A percentile compares a stretch with the other conserved stretches of the same genome.
Evolutionary conservation across 2,797 vertebrate species (phyloP).

Genomic region (Thunnus albacares): DNA sequence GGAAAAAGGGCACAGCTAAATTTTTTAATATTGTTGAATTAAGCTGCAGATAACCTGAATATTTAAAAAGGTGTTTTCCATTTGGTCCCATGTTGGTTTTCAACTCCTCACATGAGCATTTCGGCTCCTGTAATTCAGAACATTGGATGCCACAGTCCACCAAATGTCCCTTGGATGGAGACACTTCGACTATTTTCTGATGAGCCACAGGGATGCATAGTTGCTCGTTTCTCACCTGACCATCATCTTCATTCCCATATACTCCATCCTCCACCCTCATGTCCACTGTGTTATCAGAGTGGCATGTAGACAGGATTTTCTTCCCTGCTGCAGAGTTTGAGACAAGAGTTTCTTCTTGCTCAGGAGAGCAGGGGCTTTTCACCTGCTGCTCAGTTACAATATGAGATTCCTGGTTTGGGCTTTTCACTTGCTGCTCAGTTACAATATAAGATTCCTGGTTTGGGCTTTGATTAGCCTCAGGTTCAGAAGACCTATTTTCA

Average conservation of each 20-base stretch:
- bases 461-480: conserved; percentile 52
- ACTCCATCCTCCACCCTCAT: not conserved
- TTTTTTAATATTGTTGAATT: fast-evolving
- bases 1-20: not conserved
- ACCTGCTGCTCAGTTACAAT: not conserved
- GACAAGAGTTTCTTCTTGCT: not conserved
- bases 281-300: not conserved
- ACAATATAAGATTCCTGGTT: conserved; percentile 13
- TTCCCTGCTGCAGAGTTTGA: not conserved
- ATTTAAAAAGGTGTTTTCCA: conserved; percentile 2
- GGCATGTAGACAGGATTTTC: not conserved
- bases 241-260: not conserved
- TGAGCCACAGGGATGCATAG: not conserved
- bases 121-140: not conserved
- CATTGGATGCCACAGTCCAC: conserved; percentile 72
- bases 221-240: not conserved
- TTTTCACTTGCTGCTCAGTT: conserved; percentile 10
- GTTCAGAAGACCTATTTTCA: conserved; percentile 65
- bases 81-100: not conserved
- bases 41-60: conserved; percentile 49
- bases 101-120: conserved; percentile 4
- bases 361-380: conserved; percentile 1
- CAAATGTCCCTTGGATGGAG: conserved; percentile 35
- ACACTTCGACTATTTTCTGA: not conserved
- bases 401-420: conserved; percentile 37